Evolutionary conservation across 2,113 vertebrate genomes (phyloP).

Genomic region (Argyrosomus japonicus): DNA sequence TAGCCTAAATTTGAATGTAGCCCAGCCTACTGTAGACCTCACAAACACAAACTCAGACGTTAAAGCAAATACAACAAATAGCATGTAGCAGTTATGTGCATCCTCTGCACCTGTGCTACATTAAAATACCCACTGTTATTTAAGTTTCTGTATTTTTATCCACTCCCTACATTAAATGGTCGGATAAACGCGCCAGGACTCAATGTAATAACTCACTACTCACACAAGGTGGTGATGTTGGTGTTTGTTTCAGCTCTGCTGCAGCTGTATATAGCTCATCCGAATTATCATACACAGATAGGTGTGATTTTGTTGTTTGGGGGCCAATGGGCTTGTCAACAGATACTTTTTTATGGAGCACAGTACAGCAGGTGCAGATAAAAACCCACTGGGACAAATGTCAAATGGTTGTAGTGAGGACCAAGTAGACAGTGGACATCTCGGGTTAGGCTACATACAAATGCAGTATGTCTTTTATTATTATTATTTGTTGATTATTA

Average conservation of each 20-base stretch:
- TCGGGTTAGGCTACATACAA: not conserved
- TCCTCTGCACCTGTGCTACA: not conserved
- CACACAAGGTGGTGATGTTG: slow-evolving; percentile 46
- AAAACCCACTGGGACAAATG: not conserved
- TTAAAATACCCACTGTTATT: not conserved
- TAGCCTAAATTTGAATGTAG: not conserved
- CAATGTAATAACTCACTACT: not conserved
- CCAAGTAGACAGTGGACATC: not conserved
- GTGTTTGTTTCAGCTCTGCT: not conserved
- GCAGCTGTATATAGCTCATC: not conserved
- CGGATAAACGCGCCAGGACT: not conserved
- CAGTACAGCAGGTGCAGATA: not conserved
- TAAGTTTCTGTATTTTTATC: not conserved
- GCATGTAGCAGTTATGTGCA: not conserved
- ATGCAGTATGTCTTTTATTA: not conserved
- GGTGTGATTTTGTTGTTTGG: not conserved
- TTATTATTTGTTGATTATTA: not conserved
- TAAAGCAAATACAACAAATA: not conserved
- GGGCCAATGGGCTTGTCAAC: not conserved
- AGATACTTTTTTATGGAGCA: not conserved
- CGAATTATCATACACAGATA: too few relatives aligned
- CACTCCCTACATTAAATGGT: not conserved
- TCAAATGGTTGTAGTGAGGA: not conserved
- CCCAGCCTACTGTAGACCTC: not conserved
- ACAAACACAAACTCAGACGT: not conserved